Percentiles rank a stretch among this genome's conserved stretches.
phyloP scores from a whole-genome alignment of 2,113 vertebrate genomes.

The Nesogale talazaci region DNA sequence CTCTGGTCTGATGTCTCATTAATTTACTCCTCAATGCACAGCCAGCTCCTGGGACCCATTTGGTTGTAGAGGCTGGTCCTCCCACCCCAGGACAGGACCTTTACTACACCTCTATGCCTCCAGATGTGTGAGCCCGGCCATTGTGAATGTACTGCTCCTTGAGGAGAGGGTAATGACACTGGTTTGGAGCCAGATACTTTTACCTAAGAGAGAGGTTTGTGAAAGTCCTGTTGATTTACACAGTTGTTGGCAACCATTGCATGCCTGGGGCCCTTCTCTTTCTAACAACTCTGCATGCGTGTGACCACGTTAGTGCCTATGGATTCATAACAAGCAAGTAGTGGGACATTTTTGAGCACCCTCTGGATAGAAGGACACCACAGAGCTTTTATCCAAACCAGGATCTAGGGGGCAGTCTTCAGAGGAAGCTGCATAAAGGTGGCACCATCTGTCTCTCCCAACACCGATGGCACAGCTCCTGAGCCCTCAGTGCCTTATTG shows the following conservation, averaged over 20 bases:
- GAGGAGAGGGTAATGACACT: conserved; percentile 77
- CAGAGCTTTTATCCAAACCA: conserved; percentile 88
- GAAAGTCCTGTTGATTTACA: conserved; percentile 76
- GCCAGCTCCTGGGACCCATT: no score
- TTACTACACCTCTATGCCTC: conserved; percentile 85
- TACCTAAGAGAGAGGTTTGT: conserved; percentile 85
- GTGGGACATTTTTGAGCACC: conserved; percentile 85
- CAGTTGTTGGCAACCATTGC: background rate
- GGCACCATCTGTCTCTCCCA: conserved; percentile 84
- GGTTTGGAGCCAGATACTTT: conserved; percentile 83
- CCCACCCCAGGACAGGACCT: conserved; percentile 79
- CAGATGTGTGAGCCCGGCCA: conserved; percentile 75
- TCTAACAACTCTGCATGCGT: conserved; percentile 79
- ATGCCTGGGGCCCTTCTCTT: no score
- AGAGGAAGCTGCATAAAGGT: conserved; percentile 80
- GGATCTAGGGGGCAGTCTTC: conserved; percentile 83
- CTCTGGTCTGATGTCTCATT: no score
- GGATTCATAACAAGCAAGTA: conserved; percentile 89
- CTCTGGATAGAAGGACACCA: conserved; percentile 83
- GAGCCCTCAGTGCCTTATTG: background rate
- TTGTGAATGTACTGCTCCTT: conserved; percentile 74
- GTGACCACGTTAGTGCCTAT: conserved; percentile 87
- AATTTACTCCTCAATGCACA: no score
- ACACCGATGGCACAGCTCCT: conserved; percentile 57
- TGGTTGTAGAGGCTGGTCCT: no score